Evolutionary conservation across 2,113 vertebrate genomes (phyloP).

Genomic region (Pao palembangensis): DNA sequence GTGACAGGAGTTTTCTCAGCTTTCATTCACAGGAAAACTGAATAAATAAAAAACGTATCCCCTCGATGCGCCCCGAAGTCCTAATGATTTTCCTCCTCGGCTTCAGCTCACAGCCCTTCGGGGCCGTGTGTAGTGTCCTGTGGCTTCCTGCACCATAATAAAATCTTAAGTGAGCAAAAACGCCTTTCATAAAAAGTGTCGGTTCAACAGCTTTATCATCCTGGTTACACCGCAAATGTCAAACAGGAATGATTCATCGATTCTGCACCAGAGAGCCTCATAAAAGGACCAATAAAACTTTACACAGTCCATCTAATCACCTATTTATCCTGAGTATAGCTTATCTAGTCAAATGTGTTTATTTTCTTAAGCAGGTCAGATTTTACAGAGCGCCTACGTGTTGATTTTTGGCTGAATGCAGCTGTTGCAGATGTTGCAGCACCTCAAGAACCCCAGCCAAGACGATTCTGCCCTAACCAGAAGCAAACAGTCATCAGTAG

Average conservation of each 20-base stretch:
- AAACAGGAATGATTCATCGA: slow-evolving; percentile 55
- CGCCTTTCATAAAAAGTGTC: slow-evolving; percentile 69
- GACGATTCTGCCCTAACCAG: too few species aligned
- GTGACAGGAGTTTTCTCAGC: slow-evolving; percentile 8
- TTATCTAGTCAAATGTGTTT: slow-evolving; percentile 56
- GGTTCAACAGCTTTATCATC: slow-evolving; percentile 69
- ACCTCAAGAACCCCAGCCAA: too few species aligned
- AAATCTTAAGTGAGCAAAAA: slow-evolving; percentile 75
- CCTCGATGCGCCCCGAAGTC: slow-evolving; percentile 53
- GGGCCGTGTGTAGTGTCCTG: slow-evolving; percentile 23
- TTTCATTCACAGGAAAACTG: slow-evolving; percentile 24
- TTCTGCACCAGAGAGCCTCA: slow-evolving; percentile 52
- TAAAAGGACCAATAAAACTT: slow-evolving; percentile 71
- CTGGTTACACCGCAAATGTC: slow-evolving; percentile 62
- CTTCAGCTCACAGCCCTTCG: slow-evolving; percentile 32
- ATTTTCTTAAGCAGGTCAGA: slow-evolving; percentile 37
- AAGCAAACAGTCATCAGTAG: slow-evolving; percentile 57
- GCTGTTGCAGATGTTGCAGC: too few species aligned
- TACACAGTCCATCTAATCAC: slow-evolving; percentile 64
- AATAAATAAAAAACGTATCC: too few species aligned
- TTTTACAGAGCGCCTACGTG: background rate
- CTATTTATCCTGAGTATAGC: slow-evolving; percentile 61
- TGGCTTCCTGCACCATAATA: slow-evolving; percentile 66
- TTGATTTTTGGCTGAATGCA: too few species aligned
- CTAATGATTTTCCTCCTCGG: slow-evolving; percentile 54